A percentile compares a stretch with the other conserved stretches of the same genome.
Evolutionary conservation across 2,113 vertebrate species (phyloP).

Genomic region (Epinephelus fuscoguttatus): DNA sequence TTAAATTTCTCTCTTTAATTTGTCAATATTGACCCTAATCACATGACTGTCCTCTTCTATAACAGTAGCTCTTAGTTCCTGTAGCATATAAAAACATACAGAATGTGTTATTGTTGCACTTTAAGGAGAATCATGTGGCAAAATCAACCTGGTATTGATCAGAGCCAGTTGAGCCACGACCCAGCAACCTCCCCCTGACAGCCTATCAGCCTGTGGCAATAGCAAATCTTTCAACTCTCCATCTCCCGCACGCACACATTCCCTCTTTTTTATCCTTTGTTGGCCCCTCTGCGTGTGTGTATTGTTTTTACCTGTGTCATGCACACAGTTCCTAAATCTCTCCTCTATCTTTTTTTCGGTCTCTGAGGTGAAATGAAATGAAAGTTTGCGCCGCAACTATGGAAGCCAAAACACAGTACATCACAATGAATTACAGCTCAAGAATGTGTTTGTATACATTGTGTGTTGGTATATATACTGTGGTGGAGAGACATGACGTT

Average conservation of each 20-base stretch:
- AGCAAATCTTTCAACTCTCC: conserved; percentile 77
- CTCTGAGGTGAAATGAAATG: conserved; percentile 10
- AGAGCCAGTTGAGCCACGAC: conserved; percentile 75
- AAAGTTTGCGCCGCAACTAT: conserved; percentile 16
- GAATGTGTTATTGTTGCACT: conserved; percentile 62
- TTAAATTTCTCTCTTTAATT: conserved; percentile 4
- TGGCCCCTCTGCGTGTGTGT: conserved; percentile 12
- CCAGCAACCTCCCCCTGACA: conserved; percentile 72
- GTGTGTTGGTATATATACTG: neutral
- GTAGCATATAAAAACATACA: conserved; percentile 33
- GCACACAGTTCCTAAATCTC: conserved; percentile 45
- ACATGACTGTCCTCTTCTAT: neutral
- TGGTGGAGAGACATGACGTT: conserved; percentile 23
- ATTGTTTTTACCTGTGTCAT: conserved; percentile 52
- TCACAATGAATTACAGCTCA: conserved; percentile 21
- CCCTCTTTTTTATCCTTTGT: conserved; percentile 10
- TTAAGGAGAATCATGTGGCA: conserved; percentile 73
- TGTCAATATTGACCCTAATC: conserved; percentile 3
- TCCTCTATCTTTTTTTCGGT: conserved; percentile 7
- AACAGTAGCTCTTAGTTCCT: conserved; percentile 2
- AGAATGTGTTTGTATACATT: conserved; percentile 13
- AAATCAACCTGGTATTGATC: conserved; percentile 81
- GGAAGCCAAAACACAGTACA: conserved; percentile 19
- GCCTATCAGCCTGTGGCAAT: conserved; percentile 70
- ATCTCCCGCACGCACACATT: conserved; percentile 24